Percentiles rank a stretch among this genome's conserved stretches.
Evolutionary conservation across 1,140 invertebrate genomes (phyloP).

Genomic region (Whitmania pigra): DNA sequence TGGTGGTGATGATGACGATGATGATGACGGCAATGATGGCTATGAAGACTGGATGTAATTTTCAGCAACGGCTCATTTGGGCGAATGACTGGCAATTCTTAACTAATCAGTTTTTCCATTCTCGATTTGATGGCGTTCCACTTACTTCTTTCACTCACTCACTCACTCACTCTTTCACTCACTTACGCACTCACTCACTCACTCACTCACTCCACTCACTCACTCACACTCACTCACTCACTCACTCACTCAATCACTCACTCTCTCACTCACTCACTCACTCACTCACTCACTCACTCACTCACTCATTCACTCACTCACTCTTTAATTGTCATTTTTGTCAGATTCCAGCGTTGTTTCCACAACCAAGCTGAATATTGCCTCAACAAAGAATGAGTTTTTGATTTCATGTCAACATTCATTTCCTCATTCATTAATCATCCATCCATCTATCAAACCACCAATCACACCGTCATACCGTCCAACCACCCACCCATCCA

Average conservation of each 20-base stretch:
- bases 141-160: neutral
- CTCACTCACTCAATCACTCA: too few relatives aligned
- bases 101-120: neutral
- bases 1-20: slow-evolving; percentile 5
- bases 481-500: too few relatives aligned
- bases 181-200: slow-evolving; percentile 20
- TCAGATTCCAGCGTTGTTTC: neutral
- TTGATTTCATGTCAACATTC: too few relatives aligned
- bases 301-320: too few relatives aligned
- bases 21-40: neutral
- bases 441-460: neutral
- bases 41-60: too few relatives aligned
- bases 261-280: slow-evolving; percentile 23
- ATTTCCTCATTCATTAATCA: too few relatives aligned
- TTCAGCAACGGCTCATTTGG: too few relatives aligned
- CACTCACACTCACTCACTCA: too few relatives aligned
- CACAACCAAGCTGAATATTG: neutral
- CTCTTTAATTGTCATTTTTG: neutral
- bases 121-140: neutral
- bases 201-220: slow-evolving; percentile 14
- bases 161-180: slow-evolving; percentile 14
- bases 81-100: neutral
- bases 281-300: slow-evolving; percentile 23
- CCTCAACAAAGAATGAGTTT: neutral
- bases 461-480: neutral